Evolutionary conservation across 2,113 vertebrate species (phyloP), one percentile per base, ranked within the genome.

Genomic region (Calyptommatus sinebrachiatus): DNA sequence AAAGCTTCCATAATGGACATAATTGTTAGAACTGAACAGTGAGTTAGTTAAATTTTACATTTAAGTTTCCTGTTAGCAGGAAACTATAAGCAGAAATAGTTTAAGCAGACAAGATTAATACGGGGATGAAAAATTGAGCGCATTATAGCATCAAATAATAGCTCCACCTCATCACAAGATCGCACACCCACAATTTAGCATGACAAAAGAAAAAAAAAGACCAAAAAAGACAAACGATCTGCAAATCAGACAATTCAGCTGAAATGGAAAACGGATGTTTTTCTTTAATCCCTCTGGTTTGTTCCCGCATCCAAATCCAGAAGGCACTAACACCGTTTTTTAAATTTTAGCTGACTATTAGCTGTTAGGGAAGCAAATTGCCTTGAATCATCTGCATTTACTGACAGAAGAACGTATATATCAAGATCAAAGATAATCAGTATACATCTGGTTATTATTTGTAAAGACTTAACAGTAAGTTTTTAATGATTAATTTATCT

Each of bases 401-500:
- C 86, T 81, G 88, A 89, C 83, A 91, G 89, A 90, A 91, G 92
- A 88, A 93, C 88, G 91, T 91, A 94, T 92, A 94, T 87, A 89
- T 85, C 71, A 86, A 93, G 92, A 94, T 94, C 88, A 94, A 94
- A 94, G 91, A 89, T 93, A 96, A 94, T 93, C 90, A 89, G 92
- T 81, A 83, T 92, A 94, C 95, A 96, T 94, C 95, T 96, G 95
- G 94, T 94, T 95, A 95, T 94, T 96, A 94, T 96, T 96, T 96
- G 94, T 95, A 94, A 95, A 93, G 94, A 91, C 93, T 95, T 94
- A 95, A 94, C 94, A 88, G 91, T 95, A 95, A 92, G 95, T 93
- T 96, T 94, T 96, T 95, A 95, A 95, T 95, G 95, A 96, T 96
- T 95, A 95, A 96, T 96, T 96, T 96, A 94, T 95, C 93, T 94